Base-by-base conservation (phyloP, 2,797 vertebrate species). In the Danio kyathit region DNA sequence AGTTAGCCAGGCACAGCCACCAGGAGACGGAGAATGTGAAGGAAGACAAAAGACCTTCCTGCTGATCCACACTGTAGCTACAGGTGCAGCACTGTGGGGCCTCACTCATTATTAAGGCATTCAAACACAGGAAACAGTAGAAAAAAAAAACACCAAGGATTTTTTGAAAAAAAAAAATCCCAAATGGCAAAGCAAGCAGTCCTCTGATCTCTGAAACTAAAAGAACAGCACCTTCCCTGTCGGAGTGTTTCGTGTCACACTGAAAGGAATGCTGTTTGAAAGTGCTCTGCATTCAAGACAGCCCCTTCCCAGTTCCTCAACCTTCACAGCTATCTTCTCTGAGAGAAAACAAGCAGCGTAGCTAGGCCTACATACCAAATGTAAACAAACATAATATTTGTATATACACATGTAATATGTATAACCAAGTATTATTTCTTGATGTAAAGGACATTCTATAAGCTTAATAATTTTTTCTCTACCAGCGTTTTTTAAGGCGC, bases 301-400 rank as follows among this genome's bases (percentile, higher is more conserved):
- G 61, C 71, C 4, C 87, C 81, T 88, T 85, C 12, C 75, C 38
- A 69, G 76, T 66, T 38, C 66, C 69, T 87, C 69, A 81, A 91
- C 90, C 90, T 93, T 91, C 87, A 91, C 83, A 82, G 86, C 87
- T 90, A 90, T 88, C 16, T 88, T 85, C 8, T 65, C 75, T 74
- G 81, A 84, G 67, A 63, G 74, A 43, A n/a, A 88, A 70, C n/a
- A 38, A 70, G 72, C 49, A 82, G 86, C 72, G 76, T 84, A 83
- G 75, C 83, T 88, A 88, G 86, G 29, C 29, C 29, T 29, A 29
- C 29, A 91, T 88, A 88, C 82, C 78, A 69, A 65, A 64, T 66
- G 5, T 67, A 29, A 29, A 29, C 29, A 29, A 29, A 29, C 29
- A 29, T 29, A 29, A 29, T 3, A 29, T 29, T 29, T 29, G 29